Evolutionary conservation across 2,113 vertebrate species (phyloP).

Genomic region (Thalassoma bifasciatum): DNA sequence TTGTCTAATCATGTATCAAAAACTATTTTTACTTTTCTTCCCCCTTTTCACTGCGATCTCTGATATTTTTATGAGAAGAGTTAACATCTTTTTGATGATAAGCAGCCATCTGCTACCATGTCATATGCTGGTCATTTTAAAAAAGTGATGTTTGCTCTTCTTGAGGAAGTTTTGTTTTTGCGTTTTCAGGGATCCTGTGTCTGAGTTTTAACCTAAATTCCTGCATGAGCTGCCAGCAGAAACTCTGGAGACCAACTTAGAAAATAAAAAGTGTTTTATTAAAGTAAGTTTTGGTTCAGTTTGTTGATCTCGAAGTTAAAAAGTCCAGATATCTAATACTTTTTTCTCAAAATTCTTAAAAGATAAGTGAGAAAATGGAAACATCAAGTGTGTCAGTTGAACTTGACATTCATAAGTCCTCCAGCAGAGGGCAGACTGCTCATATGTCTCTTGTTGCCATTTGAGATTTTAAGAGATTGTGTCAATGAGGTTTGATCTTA

Average conservation of each 20-base stretch:
- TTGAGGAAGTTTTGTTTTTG: too few relatives aligned
- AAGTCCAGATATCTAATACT: too few relatives aligned
- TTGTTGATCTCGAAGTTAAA: too few relatives aligned
- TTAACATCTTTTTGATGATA: neutral
- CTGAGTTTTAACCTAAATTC: constrained; percentile 46
- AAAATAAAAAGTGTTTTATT: constrained; percentile 46
- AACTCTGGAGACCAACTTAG: constrained; percentile 33
- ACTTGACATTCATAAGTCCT: neutral
- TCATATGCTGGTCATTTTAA: too few relatives aligned
- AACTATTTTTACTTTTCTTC: neutral
- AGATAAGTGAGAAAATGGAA: too few relatives aligned
- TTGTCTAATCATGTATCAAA: neutral
- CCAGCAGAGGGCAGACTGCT: neutral
- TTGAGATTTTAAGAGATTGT: too few relatives aligned
- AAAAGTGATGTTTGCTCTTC: neutral
- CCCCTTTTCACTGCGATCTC: neutral
- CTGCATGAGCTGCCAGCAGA: constrained; percentile 54
- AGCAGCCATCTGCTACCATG: neutral
- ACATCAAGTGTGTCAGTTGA: too few relatives aligned
- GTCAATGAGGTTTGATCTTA: too few relatives aligned
- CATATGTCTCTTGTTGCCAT: neutral
- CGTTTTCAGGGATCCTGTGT: constrained; percentile 51
- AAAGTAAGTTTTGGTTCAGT: neutral
- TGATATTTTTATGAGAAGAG: neutral
- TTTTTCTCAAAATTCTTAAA: too few relatives aligned